phyloP scores from a whole-genome alignment of 2,888 invertebrate species.

The Creontiades dilutus region DNA sequence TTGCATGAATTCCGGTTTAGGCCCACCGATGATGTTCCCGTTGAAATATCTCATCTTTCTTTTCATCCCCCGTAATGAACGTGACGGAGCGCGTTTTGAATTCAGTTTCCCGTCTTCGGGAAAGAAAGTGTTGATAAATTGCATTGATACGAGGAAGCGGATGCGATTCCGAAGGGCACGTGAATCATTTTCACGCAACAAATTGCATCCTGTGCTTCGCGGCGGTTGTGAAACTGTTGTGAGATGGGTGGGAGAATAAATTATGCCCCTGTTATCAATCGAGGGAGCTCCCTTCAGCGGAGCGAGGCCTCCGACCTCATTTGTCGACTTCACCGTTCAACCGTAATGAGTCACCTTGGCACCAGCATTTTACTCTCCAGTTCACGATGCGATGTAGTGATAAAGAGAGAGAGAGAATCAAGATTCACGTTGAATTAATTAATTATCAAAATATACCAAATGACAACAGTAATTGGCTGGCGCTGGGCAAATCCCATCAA shows the following conservation, averaged over 20 bases:
- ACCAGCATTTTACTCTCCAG: neutral
- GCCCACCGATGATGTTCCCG: neutral
- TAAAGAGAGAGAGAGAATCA: too few relatives aligned
- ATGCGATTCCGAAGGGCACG: conserved; percentile 20
- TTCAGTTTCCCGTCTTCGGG: neutral
- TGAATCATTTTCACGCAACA: conserved; percentile 55
- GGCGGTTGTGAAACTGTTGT: neutral
- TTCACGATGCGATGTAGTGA: too few relatives aligned
- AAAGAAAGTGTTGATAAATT: conserved; percentile 39
- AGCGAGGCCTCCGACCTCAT: conserved; percentile 12
- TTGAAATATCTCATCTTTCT: conserved; percentile 13
- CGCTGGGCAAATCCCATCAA: too few relatives aligned
- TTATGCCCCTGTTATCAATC: conserved; percentile 42
- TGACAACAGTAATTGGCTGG: too few relatives aligned
- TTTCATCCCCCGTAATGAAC: neutral
- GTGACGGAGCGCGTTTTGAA: conserved; percentile 7
- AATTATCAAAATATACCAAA: too few relatives aligned
- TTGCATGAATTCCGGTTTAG: too few relatives aligned
- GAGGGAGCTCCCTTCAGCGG: conserved; percentile 30
- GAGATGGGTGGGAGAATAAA: conserved; percentile 23
- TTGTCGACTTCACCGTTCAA: conserved; percentile 40
- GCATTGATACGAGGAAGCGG: conserved; percentile 10
- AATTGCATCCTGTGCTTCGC: conserved; percentile 37
- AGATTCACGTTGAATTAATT: too few relatives aligned
- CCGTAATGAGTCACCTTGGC: conserved; percentile 33